Percentiles rank a stretch among this genome's conserved stretches.
phyloP scores from a whole-genome alignment of 2,888 invertebrate genomes.

The Leucoptera coffeella region DNA sequence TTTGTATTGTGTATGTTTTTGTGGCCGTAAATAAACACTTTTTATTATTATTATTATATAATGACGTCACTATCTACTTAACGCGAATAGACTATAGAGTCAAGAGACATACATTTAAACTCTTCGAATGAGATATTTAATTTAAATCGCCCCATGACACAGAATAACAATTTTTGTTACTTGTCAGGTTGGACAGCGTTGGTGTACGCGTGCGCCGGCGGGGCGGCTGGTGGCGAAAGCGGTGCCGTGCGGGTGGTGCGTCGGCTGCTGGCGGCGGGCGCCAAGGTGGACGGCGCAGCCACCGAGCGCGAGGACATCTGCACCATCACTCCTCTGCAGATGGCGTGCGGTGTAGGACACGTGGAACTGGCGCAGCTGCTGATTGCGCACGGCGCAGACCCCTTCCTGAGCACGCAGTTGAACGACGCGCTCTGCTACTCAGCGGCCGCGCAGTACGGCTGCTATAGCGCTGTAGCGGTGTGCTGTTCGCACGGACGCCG shows the following conservation, averaged over 20 bases:
- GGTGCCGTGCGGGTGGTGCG: constrained; percentile 57
- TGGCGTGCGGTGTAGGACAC: constrained; percentile 76
- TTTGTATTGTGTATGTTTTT: too few species aligned
- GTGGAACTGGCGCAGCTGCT: constrained; percentile 74
- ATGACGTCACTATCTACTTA: too few species aligned
- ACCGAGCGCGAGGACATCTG: constrained; percentile 76
- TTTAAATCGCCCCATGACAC: too few species aligned
- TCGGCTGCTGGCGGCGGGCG: constrained; percentile 72
- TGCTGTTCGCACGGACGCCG: constrained; percentile 86
- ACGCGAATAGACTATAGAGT: too few species aligned
- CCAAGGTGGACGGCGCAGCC: constrained; percentile 81
- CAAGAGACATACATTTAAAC: too few species aligned
- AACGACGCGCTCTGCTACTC: constrained; percentile 82
- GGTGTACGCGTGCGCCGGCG: constrained; percentile 73
- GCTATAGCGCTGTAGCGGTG: constrained; percentile 83
- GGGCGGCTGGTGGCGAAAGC: constrained; percentile 38
- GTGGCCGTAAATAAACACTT: too few species aligned
- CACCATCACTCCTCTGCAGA: constrained; percentile 78
- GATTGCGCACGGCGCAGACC: constrained; percentile 79
- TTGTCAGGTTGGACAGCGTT: constrained; percentile 79
- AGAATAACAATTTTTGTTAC: too few species aligned
- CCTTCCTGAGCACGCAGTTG: constrained; percentile 78
- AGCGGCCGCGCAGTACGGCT: constrained; percentile 78
- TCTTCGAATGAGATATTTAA: too few species aligned
- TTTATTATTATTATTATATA: too few species aligned